Base-by-base conservation (phyloP, 2,797 vertebrate genomes). In the Botia almorhae region DNA sequence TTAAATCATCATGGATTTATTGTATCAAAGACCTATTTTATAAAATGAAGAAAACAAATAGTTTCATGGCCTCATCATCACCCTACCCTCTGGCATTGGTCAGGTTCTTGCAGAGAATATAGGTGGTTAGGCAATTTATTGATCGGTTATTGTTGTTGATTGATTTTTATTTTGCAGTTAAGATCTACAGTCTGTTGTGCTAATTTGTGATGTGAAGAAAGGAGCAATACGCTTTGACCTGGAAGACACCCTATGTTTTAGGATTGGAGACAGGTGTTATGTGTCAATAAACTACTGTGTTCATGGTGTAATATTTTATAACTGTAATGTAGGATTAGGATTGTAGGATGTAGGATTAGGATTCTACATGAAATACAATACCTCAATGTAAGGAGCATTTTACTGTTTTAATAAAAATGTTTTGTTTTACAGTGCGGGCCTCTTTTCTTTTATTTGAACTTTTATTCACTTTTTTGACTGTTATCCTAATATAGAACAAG, bases 161-260 rank as follows among this genome's bases (percentile, higher is more conserved):
- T 14, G 39, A 43, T 43, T 76, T 65, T 5, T 29, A 50, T 36
- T 63, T 83, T 63, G 0, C 92, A 99, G 97, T 90, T 94, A 89
- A 33, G 95, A 91, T 0, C 86, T 99, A 16, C 93, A 89, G 43
- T 97, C 96, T 0, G 82, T 95, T 1, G 36, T 97, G 91, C 81
- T 82, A 3, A 96, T 93, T 88, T 92, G 93, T 68, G 89, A 92
- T 63, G 85, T 90, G 7, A 76, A 86, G 0, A 91, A 85, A 56
- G 76, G 88, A 17, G 89, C 87, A 82, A 21, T 68, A 79, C 16
- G 81, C 39, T 0, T 86, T 85, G 0, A 81, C 92, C 55, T 90
- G 46, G 48, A 92, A 81, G 76, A 75, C 92, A 75, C 6, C 83
- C 88, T 14, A 85, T 85, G 56, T 85, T 61, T 61, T 29, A 61